Conservation (phyloP, 2,113 vertebrate species). For the Channa maculata region DNA sequence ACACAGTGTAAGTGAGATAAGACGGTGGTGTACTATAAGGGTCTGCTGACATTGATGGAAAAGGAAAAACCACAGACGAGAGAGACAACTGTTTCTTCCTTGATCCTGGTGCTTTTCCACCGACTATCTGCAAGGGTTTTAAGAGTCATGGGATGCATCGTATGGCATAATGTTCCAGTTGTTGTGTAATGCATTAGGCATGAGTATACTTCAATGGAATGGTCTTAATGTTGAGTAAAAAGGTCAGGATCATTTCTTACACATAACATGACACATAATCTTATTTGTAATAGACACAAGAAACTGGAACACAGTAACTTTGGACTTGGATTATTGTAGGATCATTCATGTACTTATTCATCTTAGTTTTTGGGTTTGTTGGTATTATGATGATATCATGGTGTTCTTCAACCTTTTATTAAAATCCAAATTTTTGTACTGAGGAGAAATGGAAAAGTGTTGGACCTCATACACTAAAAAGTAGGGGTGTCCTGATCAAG, state of each 20-base stretch:
- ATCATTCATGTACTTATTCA: too few relatives aligned
- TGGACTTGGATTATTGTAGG: too few relatives aligned
- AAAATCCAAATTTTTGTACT: too few relatives aligned
- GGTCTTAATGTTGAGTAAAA: neutral
- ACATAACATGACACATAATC: neutral
- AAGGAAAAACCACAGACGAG: conserved; percentile 13
- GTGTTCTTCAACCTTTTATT: too few relatives aligned
- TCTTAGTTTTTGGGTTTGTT: too few relatives aligned
- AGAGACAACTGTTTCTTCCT: conserved; percentile 16
- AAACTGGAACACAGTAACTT: too few relatives aligned
- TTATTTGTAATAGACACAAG: too few relatives aligned
- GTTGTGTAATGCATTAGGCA: neutral
- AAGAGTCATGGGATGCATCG: conserved; percentile 11
- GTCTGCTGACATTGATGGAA: conserved; percentile 38
- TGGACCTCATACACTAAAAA: too few relatives aligned
- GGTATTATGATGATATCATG: too few relatives aligned
- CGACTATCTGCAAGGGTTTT: neutral
- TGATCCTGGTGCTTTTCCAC: conserved; percentile 20
- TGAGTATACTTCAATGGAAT: neutral
- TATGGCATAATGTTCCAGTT: conserved; percentile 21
- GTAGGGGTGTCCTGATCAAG: too few relatives aligned
- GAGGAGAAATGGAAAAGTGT: too few relatives aligned
- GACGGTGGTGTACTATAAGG: neutral
- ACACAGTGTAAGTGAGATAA: neutral
- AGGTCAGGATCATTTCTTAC: neutral